Evolutionary conservation across 2,797 vertebrate genomes (phyloP).

Genomic region (Macrochelys suwanniensis): DNA sequence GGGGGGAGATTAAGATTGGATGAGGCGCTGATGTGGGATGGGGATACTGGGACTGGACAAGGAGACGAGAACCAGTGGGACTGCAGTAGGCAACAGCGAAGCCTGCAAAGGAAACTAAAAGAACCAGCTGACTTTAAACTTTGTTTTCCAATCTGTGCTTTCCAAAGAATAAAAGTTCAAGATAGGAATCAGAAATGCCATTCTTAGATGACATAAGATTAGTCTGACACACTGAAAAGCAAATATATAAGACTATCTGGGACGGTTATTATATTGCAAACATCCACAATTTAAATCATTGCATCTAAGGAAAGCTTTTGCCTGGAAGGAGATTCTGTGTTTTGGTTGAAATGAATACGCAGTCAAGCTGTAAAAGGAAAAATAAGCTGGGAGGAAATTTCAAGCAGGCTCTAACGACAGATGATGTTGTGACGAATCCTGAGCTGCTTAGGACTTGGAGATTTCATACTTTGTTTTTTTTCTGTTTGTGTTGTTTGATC

Average conservation of each 20-base stretch:
- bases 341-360: background rate
- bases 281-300: background rate
- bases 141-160: background rate
- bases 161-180: background rate
- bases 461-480: background rate
- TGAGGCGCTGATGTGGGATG: too few species aligned
- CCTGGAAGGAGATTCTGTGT: background rate
- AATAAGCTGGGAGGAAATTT: constrained; percentile 7
- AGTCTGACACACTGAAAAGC: background rate
- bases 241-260: background rate
- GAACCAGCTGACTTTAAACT: background rate
- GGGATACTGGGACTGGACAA: background rate
- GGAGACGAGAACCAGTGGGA: background rate
- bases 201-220: background rate
- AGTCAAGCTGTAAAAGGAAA: background rate
- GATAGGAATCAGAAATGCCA: background rate
- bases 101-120: background rate
- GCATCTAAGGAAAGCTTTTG: background rate
- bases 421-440: background rate
- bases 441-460: background rate
- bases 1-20: too few species aligned
- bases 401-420: background rate
- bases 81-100: background rate
- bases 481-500: accelerated
- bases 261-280: background rate